Base-by-base conservation (phyloP, 1,140 invertebrate genomes). In the Gryllus bimaculatus region DNA sequence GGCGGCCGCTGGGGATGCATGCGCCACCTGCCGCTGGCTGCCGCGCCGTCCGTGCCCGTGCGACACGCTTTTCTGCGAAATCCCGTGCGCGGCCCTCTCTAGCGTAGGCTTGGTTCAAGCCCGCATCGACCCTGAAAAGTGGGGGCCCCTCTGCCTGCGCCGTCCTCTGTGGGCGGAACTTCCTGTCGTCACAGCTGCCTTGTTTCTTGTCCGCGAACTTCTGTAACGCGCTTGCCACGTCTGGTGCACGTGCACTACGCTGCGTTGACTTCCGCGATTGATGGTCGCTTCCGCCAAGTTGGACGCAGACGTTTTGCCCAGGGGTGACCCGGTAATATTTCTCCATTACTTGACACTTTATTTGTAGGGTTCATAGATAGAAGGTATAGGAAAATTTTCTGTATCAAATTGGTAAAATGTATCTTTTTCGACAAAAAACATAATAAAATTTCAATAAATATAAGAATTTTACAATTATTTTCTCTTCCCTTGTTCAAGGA, bases 21-120 rank as follows among this genome's bases (percentile, higher is more conserved):
- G 81, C 91, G 95, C 80, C 90, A 95, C 84, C 83, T 93, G 8
- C 84, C 88, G 13, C 81, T 93, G 0, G 84, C 86, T 21, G 85
- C 86, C 21, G 73, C 86, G 8, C 81, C 85, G 73, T 86, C 86
- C 7, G 84, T 88, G 12, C 84, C 83, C 54, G 87, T 87, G 0
- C 83, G 88, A 77, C 93, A 98, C 86, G 92, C 91, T 0, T 96
- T 90, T 84, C 91, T 93, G 0, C 95, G 97, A 85, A 91, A 93
- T 0, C 81, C 90, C 4, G 91, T 92, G 8, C 89, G 92, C 81
- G 95, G 96, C 98, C 85, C 86, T 99, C 21, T 93, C 92, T 0
- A 93, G 93, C 54, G 84, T 99, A 2, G 89, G 86, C 15, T 99
- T 97, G 97, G 86, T 97, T 2, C 87, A 93, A 85, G 92, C 90